Evolutionary conservation across 1,140 invertebrate genomes (phyloP), one percentile per base, ranked within the genome.

Genomic region (Seison nebaliae): DNA sequence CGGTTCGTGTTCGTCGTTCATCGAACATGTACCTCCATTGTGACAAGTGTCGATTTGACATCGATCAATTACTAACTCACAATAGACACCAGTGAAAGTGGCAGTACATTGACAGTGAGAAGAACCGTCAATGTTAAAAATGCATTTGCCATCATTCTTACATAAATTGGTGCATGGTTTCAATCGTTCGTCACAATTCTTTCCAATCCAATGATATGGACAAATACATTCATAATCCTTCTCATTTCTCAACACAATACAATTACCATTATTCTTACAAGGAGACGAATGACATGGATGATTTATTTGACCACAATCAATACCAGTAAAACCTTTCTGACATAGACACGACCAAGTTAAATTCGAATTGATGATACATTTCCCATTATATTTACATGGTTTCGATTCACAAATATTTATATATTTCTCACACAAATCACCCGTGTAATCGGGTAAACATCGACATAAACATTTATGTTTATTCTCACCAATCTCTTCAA

Each of bases 231-330:
- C 74, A 52, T 75, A n/a, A n/a, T n/a, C n/a, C n/a, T n/a, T 65
- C 42, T 44, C 30, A 29, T 40, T 43, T 11, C 35, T 22, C 23
- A 19, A 18, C 29, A 73, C 67, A 23, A 71, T 65, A 51, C 80
- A 86, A 45, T 72, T 71, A 1, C 72, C 75, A 44, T 71, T 73
- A 48, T 66, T 62, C 41, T 70, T 65, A 52, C 80, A 84, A 7
- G 79, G 79, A 57, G 76, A 80, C 1, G 77, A 76, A n/a, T 70
- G 65, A 51, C 79, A 86, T 0, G 78, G 78, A 61, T 83, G 76
- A 55, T 78, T 74, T 11, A 74, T 63, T 44, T 70, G 69, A 44
- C 78, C 72, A 55, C 80, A 86, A 34, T 68, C 38, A 66, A 16
- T 62, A 58, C 5, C 79, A 72, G 17, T 69, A 71, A 52, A 76